Evolutionary conservation across 1,140 invertebrate species (phyloP), one percentile per base, ranked within the genome.

Genomic region (Dreissena rostriformis): DNA sequence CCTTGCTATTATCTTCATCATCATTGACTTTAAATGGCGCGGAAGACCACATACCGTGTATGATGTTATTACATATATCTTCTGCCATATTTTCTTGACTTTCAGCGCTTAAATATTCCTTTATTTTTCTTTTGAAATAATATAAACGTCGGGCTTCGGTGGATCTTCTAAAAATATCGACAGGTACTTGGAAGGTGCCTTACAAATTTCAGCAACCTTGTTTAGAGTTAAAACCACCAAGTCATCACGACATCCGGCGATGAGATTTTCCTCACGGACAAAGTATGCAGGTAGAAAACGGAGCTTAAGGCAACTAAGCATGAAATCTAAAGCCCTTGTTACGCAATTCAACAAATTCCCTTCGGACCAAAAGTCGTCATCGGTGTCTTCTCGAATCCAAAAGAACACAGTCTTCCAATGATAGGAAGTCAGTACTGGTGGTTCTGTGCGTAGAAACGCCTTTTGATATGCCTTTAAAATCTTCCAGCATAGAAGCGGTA

Each of bases 401-500:
- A 73, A 73, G 7, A 73, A 4, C 12, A 73, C 22, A 26, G 49
- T 73, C 24, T 73, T 73, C 71, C 71, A 73, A 53, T 73, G 71
- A 73, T 73, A 73, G 11, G 71, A 73, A 14, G 71, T 55, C 26
- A 73, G 71, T 14, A 52, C 49, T 26, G 49, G 49, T 15, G 71
- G 39, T 15, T 53, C 52, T 22, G 71, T 73, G 19, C 52, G 19
- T n/a, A 73, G 71, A 73, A n/a, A 73, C n/a, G 10, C 11, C 53
- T 55, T 73, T 52, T 73, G 71, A 52, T 73, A 73, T 7, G 71
- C 71, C 52, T 73, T 73, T 22, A 73, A 53, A 52, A 73, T 52
- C 14, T 52, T 24, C 71, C 71, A 73, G 29, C 71, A 73, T 10
- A 52, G 22, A 24, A 52, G 12, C 24, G 49, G 71, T 52, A 12